A percentile compares a stretch with the other conserved stretches of the same genome.
Evolutionary conservation across 37 sponge, comb jelly and placozoan genomes (phyloP).

Genomic region (Ephydatia muelleri): DNA sequence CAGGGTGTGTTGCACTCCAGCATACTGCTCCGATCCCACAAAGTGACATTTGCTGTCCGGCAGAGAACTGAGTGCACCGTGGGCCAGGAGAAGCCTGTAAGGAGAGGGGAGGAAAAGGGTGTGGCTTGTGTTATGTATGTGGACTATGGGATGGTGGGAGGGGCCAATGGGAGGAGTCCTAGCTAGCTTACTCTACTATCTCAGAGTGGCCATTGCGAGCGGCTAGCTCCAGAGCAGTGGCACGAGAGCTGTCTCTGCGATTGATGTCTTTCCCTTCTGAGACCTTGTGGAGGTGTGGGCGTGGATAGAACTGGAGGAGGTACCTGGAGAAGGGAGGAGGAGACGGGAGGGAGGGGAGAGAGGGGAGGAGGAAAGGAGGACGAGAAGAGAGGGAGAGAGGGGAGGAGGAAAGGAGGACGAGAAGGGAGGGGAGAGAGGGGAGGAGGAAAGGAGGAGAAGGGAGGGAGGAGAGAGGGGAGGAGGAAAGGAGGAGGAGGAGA

Average conservation of each 20-base stretch:
- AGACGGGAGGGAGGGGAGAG: background rate
- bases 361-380: no score
- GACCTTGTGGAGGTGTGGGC: background rate
- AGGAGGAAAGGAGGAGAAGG: no score
- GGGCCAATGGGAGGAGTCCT: background rate
- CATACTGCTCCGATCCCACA: background rate
- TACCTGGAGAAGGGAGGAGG: background rate
- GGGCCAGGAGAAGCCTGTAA: conserved; percentile 42
- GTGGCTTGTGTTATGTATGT: background rate
- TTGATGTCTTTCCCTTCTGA: background rate
- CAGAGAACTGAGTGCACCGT: conserved; percentile 58
- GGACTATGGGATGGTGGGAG: background rate
- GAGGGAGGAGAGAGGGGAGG: no score
- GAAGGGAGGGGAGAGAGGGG: no score
- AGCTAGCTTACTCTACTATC: conserved; percentile 5
- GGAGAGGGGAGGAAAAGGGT: background rate
- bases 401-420: background rate
- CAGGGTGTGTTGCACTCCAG: conserved; percentile 62
- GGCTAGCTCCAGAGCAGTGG: conserved; percentile 35
- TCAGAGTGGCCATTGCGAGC: conserved; percentile 15
- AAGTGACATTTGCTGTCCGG: conserved; percentile 50
- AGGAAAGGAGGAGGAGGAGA: no score
- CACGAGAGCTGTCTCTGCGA: background rate
- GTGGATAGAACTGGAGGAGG: background rate
- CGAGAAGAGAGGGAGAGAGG: background rate